Conservation (phyloP, 2,113 vertebrate species). For the Apus apus region DNA sequence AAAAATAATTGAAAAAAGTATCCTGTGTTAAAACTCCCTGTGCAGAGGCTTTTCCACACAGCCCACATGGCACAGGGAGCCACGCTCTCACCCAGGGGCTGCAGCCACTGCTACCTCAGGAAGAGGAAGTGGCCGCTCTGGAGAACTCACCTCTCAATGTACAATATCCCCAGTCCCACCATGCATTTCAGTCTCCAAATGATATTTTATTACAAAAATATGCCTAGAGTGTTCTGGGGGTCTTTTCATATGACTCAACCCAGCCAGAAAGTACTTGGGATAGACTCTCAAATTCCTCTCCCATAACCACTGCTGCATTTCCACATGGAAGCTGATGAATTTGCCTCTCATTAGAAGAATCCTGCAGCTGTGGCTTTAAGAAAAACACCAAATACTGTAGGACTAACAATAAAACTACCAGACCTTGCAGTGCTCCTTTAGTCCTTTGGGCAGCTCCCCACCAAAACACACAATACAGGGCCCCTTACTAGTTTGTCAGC, state of each 20-base stretch:
- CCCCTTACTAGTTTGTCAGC: not conserved
- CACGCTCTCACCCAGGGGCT: not conserved
- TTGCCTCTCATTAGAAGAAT: not conserved
- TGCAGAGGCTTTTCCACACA: not conserved
- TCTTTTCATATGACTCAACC: not conserved
- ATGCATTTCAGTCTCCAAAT: not conserved
- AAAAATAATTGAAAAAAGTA: not conserved
- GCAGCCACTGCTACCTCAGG: no score
- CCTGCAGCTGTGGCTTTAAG: not conserved
- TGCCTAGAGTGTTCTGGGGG: not conserved
- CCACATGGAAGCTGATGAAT: not conserved
- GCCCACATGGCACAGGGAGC: not conserved
- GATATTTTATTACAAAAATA: not conserved
- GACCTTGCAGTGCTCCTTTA: not conserved
- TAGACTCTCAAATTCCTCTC: not conserved
- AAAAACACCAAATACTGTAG: not conserved
- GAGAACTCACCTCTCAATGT: not conserved
- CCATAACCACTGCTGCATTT: not conserved
- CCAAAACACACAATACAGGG: not conserved
- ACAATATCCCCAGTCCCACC: not conserved
- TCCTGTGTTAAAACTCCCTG: not conserved
- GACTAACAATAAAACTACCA: constrained; percentile 2
- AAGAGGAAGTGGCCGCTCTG: not conserved
- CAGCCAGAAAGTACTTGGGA: not conserved
- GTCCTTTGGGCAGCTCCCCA: not conserved